Conservation (phyloP, 2,888 invertebrate species). For the Ceratothoa steindachneri region DNA sequence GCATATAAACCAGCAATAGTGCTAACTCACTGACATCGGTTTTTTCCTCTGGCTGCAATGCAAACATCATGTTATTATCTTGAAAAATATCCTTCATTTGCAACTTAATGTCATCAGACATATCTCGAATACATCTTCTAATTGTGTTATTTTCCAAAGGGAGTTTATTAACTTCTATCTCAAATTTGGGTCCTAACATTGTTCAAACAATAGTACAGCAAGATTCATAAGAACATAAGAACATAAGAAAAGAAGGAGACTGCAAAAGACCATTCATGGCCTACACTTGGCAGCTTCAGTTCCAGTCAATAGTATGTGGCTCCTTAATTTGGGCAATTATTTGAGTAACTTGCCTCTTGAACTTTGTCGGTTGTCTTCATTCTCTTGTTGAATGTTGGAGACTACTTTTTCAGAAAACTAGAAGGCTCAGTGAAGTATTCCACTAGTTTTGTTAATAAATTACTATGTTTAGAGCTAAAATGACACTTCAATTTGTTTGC, state of each 20-base stretch:
- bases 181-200: background rate
- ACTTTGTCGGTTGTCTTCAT: background rate
- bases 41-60: background rate
- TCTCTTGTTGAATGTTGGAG: background rate
- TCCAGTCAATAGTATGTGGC: background rate
- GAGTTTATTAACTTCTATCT: background rate
- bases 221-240: no score
- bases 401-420: background rate
- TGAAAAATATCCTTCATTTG: background rate
- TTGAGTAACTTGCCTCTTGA: slow-evolving; percentile 2
- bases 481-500: background rate
- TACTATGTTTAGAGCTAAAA: slow-evolving; percentile 1
- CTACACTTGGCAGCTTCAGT: no score
- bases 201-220: background rate
- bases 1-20: background rate
- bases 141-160: background rate
- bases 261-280: no score
- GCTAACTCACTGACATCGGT: background rate
- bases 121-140: background rate
- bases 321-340: background rate
- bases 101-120: background rate
- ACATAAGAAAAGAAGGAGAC: no score
- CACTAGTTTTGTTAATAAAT: background rate
- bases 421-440: background rate
- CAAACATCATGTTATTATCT: background rate